Percentiles rank a stretch among this genome's conserved stretches.
Evolutionary conservation across 2,797 vertebrate species (phyloP).

Genomic region (Lagocephalus sceleratus): DNA sequence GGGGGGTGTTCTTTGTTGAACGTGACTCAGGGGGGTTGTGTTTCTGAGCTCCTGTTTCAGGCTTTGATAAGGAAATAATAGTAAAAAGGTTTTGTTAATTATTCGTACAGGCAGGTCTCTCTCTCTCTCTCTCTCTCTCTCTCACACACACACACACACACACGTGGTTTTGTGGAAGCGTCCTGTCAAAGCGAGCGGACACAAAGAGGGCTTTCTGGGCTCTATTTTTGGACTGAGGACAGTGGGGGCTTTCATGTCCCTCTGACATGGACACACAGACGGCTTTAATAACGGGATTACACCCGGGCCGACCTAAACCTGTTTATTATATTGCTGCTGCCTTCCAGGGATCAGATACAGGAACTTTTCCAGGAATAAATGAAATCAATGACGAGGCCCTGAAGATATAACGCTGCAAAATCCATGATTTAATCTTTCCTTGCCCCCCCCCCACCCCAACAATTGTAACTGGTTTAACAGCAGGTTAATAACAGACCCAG

Average conservation of each 20-base stretch:
- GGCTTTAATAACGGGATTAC: constrained; percentile 40
- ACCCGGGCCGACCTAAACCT: constrained; percentile 4
- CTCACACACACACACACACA: constrained; percentile 2
- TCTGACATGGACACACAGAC: constrained; percentile 35
- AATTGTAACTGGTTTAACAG: too few relatives aligned
- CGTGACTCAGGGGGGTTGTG: constrained; percentile 8
- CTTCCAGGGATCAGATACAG: too few relatives aligned
- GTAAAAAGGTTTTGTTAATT: constrained; percentile 13
- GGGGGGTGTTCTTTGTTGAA: background rate
- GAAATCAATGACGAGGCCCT: background rate
- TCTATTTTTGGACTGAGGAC: constrained; percentile 52
- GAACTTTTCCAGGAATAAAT: background rate
- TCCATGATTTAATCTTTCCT: too few relatives aligned
- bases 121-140: background rate
- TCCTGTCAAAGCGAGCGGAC: constrained; percentile 37
- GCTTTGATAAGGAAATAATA: constrained; percentile 14
- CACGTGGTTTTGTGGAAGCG: constrained; percentile 38
- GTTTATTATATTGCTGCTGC: constrained; percentile 15
- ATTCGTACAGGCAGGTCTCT: background rate
- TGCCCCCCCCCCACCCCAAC: too few relatives aligned
- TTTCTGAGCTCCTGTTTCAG: constrained; percentile 20
- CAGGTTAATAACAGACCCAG: too few relatives aligned
- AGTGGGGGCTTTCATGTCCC: constrained; percentile 51
- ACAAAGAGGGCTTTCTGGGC: constrained; percentile 56
- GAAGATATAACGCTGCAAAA: too few relatives aligned